Conservation (phyloP, 2,113 vertebrate species). For the Chionodraco myersi region DNA sequence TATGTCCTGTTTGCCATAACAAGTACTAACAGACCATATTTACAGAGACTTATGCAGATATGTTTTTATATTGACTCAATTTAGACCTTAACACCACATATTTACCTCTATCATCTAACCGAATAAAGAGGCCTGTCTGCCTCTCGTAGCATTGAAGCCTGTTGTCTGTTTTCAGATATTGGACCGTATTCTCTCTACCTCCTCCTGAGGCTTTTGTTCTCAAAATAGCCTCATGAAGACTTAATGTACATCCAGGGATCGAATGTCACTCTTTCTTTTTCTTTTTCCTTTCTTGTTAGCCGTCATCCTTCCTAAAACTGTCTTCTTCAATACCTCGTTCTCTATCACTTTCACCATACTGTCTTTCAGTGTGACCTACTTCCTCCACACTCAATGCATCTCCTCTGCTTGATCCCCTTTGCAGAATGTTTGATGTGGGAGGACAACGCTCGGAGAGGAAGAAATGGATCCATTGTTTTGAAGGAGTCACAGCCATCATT, state of each 20-base stretch:
- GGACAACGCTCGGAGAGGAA: constrained; percentile 94
- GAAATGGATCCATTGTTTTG: constrained; percentile 99
- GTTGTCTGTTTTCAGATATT: constrained; percentile 26
- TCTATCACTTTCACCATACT: constrained; percentile 17
- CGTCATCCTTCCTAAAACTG: constrained; percentile 15
- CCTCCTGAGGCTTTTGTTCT: constrained; percentile 22
- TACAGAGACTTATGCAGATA: background rate
- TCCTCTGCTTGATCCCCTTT: constrained; percentile 41
- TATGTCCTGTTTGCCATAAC: constrained; percentile 45
- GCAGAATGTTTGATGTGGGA: constrained; percentile 96
- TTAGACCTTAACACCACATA: constrained; percentile 5
- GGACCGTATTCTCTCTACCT: constrained; percentile 20
- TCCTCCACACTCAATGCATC: constrained; percentile 2
- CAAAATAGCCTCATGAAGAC: constrained; percentile 64
- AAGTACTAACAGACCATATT: constrained; percentile 5
- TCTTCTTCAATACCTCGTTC: background rate
- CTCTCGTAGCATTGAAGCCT: constrained; percentile 6
- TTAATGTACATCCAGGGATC: constrained; percentile 54
- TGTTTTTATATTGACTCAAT: background rate
- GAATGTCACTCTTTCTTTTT: constrained; percentile 28
- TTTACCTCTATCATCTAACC: background rate
- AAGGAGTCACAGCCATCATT: constrained; percentile 98
- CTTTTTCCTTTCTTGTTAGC: constrained; percentile 5
- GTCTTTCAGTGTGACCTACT: constrained; percentile 16
- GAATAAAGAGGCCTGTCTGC: constrained; percentile 4